Evolutionary conservation across 2,888 invertebrate genomes (phyloP).

Genomic region (Drosophila emarginata): DNA sequence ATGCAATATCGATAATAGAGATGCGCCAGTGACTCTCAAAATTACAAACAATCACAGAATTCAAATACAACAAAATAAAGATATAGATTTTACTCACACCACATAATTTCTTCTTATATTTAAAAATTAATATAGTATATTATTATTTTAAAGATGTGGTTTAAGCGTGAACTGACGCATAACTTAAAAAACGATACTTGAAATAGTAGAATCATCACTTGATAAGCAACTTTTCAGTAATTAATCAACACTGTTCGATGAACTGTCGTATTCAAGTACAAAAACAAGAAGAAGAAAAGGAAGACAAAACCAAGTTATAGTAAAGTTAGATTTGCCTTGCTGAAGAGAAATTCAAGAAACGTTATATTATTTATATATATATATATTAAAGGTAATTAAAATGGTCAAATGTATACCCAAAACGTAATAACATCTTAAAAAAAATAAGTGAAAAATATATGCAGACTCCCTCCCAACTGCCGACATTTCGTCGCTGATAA

Average conservation of each 20-base stretch:
- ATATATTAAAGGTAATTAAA: neutral
- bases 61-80: no score
- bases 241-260: neutral
- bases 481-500: slow-evolving; percentile 49
- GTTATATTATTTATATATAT: neutral
- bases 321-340: neutral
- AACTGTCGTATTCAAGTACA: neutral
- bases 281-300: neutral
- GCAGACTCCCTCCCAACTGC: slow-evolving; percentile 17
- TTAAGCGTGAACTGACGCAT: neutral
- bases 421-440: neutral
- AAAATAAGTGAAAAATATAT: neutral
- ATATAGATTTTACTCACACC: no score
- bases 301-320: neutral
- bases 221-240: neutral
- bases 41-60: neutral
- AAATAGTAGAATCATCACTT: neutral
- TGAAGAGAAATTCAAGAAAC: neutral
- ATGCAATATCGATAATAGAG: neutral
- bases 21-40: neutral
- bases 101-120: no score
- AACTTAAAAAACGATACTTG: neutral
- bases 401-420: neutral
- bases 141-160: neutral
- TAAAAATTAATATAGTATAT: no score